Percentiles rank a stretch among this genome's conserved stretches.
Evolutionary conservation across 2,888 invertebrate genomes (phyloP).

Genomic region (Epistrophella euchroma): DNA sequence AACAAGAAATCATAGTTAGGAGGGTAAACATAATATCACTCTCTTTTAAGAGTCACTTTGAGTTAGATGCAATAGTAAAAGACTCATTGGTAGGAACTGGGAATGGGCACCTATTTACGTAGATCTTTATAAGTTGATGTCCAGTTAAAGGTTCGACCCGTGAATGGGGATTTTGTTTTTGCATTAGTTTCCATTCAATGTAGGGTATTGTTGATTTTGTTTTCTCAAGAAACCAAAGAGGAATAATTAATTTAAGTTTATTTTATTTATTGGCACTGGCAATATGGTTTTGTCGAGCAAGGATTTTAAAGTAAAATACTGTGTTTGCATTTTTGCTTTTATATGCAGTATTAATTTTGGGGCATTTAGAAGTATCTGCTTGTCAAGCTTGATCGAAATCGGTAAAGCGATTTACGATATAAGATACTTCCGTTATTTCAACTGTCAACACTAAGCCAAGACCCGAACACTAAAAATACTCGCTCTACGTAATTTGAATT

Average conservation of each 20-base stretch:
- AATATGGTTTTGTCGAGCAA: too few species aligned
- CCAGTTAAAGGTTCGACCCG: constrained; percentile 48
- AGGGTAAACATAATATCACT: not conserved
- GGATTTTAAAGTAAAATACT: too few species aligned
- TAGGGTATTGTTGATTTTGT: constrained; percentile 5
- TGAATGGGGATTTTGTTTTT: constrained; percentile 33
- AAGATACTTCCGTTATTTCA: too few species aligned
- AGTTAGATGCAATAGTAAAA: constrained; percentile 5
- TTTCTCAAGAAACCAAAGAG: not conserved
- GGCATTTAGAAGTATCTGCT: too few species aligned
- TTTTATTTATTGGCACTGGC: not conserved
- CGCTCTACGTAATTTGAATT: too few species aligned
- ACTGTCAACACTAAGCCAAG: too few species aligned
- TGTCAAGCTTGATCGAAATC: too few species aligned
- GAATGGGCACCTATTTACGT: constrained; percentile 1
- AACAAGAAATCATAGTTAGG: constrained; percentile 52
- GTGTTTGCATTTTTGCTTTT: too few species aligned
- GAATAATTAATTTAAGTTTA: not conserved
- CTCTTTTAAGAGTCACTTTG: constrained; percentile 56
- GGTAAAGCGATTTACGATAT: too few species aligned
- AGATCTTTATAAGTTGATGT: constrained; percentile 35
- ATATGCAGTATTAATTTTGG: too few species aligned
- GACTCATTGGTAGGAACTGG: constrained; percentile 4
- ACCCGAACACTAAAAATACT: too few species aligned
- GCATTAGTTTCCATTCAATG: not conserved